phyloP scores from a whole-genome alignment of 1,140 invertebrate genomes.

The Drosophila biarmipes region DNA sequence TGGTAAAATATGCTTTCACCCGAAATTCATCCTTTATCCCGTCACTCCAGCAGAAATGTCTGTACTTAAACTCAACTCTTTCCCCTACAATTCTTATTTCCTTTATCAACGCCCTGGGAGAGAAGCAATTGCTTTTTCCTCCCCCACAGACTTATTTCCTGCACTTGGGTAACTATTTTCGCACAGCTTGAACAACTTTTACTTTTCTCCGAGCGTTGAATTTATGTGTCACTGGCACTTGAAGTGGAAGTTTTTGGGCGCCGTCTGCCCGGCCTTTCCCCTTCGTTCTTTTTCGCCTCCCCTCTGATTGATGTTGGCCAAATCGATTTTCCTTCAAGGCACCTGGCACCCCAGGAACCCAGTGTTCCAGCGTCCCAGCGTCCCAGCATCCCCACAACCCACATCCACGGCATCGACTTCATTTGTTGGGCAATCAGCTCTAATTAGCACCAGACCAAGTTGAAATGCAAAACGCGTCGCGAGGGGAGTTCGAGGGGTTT shows the following conservation, averaged over 20 bases:
- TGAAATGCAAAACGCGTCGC: conserved; percentile 53
- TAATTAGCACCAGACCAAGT: conserved; percentile 66
- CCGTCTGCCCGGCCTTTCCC: not conserved
- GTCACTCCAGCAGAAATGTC: conserved; percentile 3
- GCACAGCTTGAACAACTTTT: conserved; percentile 47
- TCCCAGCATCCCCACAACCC: not conserved
- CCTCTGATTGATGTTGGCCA: conserved; percentile 21
- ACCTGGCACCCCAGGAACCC: conserved; percentile 17
- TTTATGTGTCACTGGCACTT: conserved; percentile 58
- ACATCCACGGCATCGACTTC: conserved; percentile 45
- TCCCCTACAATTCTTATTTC: not conserved
- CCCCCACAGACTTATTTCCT: conserved; percentile 13
- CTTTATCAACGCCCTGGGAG: conserved; percentile 20
- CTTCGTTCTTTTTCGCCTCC: no score
- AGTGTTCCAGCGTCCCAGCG: not conserved
- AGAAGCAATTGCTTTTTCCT: conserved; percentile 40
- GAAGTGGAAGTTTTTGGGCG: conserved; percentile 30
- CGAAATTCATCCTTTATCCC: not conserved
- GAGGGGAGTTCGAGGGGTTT: conserved; percentile 10
- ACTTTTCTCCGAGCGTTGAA: conserved; percentile 40
- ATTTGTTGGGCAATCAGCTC: conserved; percentile 73
- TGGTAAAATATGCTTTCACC: not conserved
- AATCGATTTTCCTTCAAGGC: conserved; percentile 40
- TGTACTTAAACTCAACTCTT: not conserved
- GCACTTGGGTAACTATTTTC: conserved; percentile 32